A percentile compares a stretch with the other conserved stretches of the same genome.
Conservation (phyloP, 2,888 invertebrate species). For the Ommatoiulus sabulosus region DNA sequence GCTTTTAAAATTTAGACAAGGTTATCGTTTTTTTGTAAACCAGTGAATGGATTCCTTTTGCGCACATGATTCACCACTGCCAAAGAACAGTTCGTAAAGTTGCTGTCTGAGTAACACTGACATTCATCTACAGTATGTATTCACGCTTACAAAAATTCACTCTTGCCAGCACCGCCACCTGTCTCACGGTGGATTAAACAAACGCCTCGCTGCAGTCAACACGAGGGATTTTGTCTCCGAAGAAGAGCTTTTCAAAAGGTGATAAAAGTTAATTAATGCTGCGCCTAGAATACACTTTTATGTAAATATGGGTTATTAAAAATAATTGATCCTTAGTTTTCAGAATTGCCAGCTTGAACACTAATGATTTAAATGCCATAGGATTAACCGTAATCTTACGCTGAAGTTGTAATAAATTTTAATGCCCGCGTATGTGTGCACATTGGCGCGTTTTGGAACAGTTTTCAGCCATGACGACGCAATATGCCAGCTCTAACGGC, state of each 20-base stretch:
- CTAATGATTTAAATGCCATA: conserved; percentile 21
- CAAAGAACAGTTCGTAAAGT: no score
- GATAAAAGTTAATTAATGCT: conserved; percentile 15
- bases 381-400: conserved; percentile 23
- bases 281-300: conserved; percentile 23
- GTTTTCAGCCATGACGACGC: not conserved
- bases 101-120: no score
- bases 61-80: no score
- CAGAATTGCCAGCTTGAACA: not conserved
- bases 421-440: not conserved
- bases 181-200: no score
- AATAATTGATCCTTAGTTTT: conserved; percentile 23
- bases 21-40: no score
- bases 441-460: not conserved
- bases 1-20: no score
- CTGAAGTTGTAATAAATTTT: not conserved
- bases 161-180: not conserved
- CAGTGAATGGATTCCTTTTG: no score
- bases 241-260: conserved; percentile 20
- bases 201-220: no score
- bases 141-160: no score
- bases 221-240: not conserved
- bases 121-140: no score
- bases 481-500: not conserved
- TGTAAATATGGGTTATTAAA: conserved; percentile 26